Evolutionary conservation across 2,888 invertebrate species (phyloP), one percentile per base, ranked within the genome.

Genomic region (Eulithis testata): DNA sequence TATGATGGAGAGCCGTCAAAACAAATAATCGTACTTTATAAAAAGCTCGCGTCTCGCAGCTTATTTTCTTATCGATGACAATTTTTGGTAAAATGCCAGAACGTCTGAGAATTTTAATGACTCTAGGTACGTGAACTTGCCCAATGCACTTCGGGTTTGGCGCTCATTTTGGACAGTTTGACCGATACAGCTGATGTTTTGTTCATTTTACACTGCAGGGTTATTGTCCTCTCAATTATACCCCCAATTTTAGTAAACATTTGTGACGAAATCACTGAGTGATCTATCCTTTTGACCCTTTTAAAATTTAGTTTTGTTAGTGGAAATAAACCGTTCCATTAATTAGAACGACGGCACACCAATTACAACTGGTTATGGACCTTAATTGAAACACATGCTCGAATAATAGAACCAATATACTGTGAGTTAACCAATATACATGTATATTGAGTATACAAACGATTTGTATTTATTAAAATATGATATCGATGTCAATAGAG

Each of bases 361-460:
- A 90, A 90, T 91, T 89, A 88, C 83, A 57, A 31, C 21, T 55
- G 74, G 75, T 87, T 81, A 90, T 87, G 82, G 84, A 76, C 80
- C 82, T 88, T 88, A 91, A 91, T 91, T 90, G 91, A 90, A 89
- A 87, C 83, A 88, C 89, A 88, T 82, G 85, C 84, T 79, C 69
- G 71, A 72, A 74, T 69, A 69, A 71, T 68, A 63, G 68, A 65
- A 49, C 63, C 61, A 65, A 65, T 67, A 58, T 62, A 70, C 63
- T 36, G 54, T 65, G 65, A 58, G 51, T 68, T 55, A 57, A 37
- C 57, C 14, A 59, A 40, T 47, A 54, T 54, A 61, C 14, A 50
- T n/a, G 37, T 57, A n/a, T 64, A 54, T 40, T 53, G 14, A 12
- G 43, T 54, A 53, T 36, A 54, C 49, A 55, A 14, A 76, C 80